Conservation (phyloP, 2,113 vertebrate species). For the Stictonetta naevosa region DNA sequence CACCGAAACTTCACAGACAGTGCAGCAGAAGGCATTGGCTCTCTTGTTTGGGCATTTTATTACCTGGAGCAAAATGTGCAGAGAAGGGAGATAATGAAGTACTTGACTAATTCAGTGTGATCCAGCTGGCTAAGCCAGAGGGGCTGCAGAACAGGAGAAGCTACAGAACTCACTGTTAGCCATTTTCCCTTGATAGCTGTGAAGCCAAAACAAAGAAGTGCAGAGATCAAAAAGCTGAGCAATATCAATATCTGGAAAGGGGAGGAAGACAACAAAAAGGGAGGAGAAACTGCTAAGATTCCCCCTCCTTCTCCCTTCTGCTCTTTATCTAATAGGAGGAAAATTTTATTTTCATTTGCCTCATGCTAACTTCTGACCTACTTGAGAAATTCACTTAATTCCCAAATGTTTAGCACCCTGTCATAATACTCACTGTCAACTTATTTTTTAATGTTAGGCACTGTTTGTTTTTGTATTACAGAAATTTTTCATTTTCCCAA, state of each 20-base stretch:
- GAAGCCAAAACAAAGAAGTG: slow-evolving; percentile 83
- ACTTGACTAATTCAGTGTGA: slow-evolving; percentile 90
- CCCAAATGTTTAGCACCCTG: not conserved
- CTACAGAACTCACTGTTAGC: slow-evolving; percentile 79
- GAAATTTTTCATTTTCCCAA: too few species aligned
- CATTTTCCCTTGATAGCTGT: slow-evolving; percentile 79
- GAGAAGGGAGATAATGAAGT: slow-evolving; percentile 90
- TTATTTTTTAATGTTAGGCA: not conserved
- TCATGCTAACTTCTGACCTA: slow-evolving; percentile 39
- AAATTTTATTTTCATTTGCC: slow-evolving; percentile 16
- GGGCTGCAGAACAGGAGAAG: slow-evolving; percentile 80
- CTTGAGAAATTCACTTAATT: not conserved
- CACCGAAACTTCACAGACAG: slow-evolving; percentile 86
- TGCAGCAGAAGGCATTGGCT: slow-evolving; percentile 85
- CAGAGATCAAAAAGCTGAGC: slow-evolving; percentile 78
- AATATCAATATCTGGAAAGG: slow-evolving; percentile 71
- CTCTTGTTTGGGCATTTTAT: slow-evolving; percentile 82
- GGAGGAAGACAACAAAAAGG: not conserved
- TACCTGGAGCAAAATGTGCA: slow-evolving; percentile 92
- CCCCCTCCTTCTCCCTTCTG: not conserved
- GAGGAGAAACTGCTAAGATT: not conserved
- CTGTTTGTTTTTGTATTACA: not conserved
- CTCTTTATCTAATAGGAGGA: not conserved
- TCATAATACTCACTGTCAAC: not conserved
- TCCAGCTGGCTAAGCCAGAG: slow-evolving; percentile 95